Evolutionary conservation across 2,888 invertebrate species (phyloP).

Genomic region (Drosophila koepferae): DNA sequence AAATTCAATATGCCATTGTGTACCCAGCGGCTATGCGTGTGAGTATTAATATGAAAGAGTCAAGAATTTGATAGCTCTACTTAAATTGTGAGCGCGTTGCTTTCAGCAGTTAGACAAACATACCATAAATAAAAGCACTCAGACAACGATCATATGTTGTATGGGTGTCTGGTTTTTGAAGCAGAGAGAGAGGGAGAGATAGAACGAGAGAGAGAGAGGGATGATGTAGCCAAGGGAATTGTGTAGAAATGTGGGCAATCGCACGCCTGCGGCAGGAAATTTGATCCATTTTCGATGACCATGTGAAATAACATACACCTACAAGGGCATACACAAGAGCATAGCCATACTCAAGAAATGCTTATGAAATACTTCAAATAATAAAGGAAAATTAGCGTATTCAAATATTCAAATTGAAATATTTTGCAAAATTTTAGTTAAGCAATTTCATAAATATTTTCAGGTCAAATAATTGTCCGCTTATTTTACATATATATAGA

Average conservation of each 20-base stretch:
- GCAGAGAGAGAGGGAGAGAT: not conserved
- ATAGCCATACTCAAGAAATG: slow-evolving; percentile 13
- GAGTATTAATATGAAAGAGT: slow-evolving; percentile 2
- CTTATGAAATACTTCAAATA: not conserved
- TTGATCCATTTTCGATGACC: slow-evolving; percentile 53
- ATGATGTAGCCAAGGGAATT: not conserved
- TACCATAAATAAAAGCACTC: slow-evolving; percentile 42
- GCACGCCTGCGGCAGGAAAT: slow-evolving; percentile 40
- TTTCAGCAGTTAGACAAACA: slow-evolving; percentile 21
- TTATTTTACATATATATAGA: not conserved
- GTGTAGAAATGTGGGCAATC: not conserved
- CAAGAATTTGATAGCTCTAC: slow-evolving; percentile 30
- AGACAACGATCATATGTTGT: slow-evolving; percentile 39
- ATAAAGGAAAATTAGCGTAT: too few relatives aligned
- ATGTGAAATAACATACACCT: slow-evolving; percentile 26
- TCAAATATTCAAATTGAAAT: too few relatives aligned
- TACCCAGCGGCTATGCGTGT: slow-evolving; percentile 9
- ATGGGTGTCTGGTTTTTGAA: not conserved
- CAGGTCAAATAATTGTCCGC: not conserved
- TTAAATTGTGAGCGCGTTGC: slow-evolving; percentile 4
- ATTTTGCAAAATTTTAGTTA: too few relatives aligned
- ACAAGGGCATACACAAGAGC: slow-evolving; percentile 2
- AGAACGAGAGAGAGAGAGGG: not conserved
- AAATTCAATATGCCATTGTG: slow-evolving; percentile 15
- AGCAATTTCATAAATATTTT: too few relatives aligned